Conservation (phyloP, 2,797 vertebrate genomes). For the Ceryle rudis region DNA sequence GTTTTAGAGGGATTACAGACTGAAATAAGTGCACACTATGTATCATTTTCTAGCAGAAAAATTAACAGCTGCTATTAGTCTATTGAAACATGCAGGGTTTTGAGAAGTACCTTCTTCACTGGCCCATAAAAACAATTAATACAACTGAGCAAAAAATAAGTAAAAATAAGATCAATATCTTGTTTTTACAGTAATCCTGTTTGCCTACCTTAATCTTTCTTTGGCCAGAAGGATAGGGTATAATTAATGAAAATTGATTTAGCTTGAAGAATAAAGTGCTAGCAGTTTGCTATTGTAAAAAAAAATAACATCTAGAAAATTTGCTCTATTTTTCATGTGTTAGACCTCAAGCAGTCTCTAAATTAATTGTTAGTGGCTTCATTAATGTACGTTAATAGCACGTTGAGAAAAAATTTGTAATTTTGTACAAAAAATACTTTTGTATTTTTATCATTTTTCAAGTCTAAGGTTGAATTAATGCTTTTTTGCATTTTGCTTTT, state of each 20-base stretch:
- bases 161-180: background rate
- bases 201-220: conserved; percentile 8
- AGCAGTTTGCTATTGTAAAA: background rate
- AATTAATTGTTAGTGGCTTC: conserved; percentile 5
- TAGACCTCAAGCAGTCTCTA: background rate
- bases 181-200: background rate
- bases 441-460: background rate
- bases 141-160: background rate
- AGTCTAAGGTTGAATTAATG: conserved; percentile 1
- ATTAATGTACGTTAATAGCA: background rate
- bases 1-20: background rate
- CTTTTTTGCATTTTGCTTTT: background rate
- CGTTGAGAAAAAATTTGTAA: background rate
- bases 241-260: conserved; percentile 16
- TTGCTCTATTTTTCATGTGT: background rate
- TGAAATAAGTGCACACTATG: background rate
- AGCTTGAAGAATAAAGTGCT: background rate
- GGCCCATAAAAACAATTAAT: background rate
- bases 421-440: background rate
- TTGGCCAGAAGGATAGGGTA: background rate
- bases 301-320: background rate
- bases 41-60: background rate
- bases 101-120: background rate
- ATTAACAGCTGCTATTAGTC: background rate
- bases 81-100: background rate